Base-by-base conservation (phyloP, 2,888 invertebrate genomes). In the Taphrorychus bicolor region DNA sequence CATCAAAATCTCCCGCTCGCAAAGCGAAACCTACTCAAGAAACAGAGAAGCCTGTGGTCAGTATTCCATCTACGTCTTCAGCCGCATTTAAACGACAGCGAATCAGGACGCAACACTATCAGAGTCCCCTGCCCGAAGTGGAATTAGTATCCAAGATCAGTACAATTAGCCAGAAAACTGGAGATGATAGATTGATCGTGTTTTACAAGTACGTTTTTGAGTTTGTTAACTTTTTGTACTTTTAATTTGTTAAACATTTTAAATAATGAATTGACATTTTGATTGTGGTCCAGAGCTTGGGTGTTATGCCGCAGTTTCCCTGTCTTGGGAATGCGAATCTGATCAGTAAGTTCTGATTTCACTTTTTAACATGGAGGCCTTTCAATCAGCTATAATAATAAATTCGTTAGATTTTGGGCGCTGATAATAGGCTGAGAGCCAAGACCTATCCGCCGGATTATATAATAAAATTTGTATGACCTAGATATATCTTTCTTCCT, bases 101-200 rank as follows among this genome's bases (percentile, higher is more conserved):
- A 59, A 85, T 87, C 18, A 88, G 89, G 83, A 91, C 91, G 16
- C 93, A 93, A 78, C 87, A 91, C 9, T 94, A 93, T 82, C 94
- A 94, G 80, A 91, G 92, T 71, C 93, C 93, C 0, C 83, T 92
- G 32, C 91, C 93, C 0, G 93, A 93, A 81, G 83, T 92, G 61
- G 88, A 91, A 70, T 88, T 90, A 80, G 88, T 92, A 17, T 90
- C 92, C 2, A 92, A 92, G 80, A 85, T 63, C 4, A 68, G 54
- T 59, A 24, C 59, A 19, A 18, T 86, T 2, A 86, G 87, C 0
- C 86, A 88, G 74, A 84, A 87, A 79, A 74, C 78, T 62, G 85
- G 85, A 49, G 93, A 93, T 75, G 93, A 94, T 73, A 93, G 92
- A 78, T 87, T 94, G 45, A 91, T 93, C 75, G 90, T 94, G 2